Evolutionary conservation across 92 coral and sea anemone genomes (phyloP).

Genomic region (Epizoanthus fatuus): DNA sequence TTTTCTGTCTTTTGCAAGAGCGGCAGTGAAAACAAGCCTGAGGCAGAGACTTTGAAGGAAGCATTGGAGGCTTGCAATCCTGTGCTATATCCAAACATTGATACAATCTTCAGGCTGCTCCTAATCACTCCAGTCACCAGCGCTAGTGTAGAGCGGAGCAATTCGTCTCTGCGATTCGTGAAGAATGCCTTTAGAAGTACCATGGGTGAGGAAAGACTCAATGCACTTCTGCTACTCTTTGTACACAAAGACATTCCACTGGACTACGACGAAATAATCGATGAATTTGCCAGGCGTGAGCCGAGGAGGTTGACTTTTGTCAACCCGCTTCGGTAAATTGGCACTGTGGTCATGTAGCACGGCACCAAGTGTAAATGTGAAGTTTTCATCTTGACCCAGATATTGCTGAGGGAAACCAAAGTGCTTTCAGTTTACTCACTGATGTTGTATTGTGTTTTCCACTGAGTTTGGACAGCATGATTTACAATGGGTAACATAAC

Average conservation of each 20-base stretch:
- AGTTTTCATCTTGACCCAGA: neutral
- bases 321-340: slow-evolving; percentile 10
- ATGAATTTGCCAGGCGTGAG: slow-evolving; percentile 9
- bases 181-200: slow-evolving; percentile 30
- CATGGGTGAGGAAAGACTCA: slow-evolving; percentile 24
- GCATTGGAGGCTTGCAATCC: slow-evolving; percentile 6
- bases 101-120: slow-evolving; percentile 38
- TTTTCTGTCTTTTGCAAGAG: neutral
- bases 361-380: too few relatives aligned
- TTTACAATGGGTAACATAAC: neutral
- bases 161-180: slow-evolving; percentile 19
- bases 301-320: slow-evolving; percentile 8
- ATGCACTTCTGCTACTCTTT: slow-evolving; percentile 40
- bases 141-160: slow-evolving; percentile 26
- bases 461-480: neutral
- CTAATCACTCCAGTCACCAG: slow-evolving; percentile 28
- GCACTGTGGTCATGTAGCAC: slow-evolving; percentile 1
- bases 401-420: neutral
- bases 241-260: slow-evolving; percentile 37
- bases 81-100: slow-evolving; percentile 21
- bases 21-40: slow-evolving; percentile 11
- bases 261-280: slow-evolving; percentile 6
- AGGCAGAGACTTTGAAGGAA: slow-evolving; percentile 16
- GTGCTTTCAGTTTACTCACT: neutral
- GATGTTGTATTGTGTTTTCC: neutral